Percentiles rank a stretch among this genome's conserved stretches.
Conservation (phyloP, 2,888 invertebrate species). For the Lycophotia porphyrea region DNA sequence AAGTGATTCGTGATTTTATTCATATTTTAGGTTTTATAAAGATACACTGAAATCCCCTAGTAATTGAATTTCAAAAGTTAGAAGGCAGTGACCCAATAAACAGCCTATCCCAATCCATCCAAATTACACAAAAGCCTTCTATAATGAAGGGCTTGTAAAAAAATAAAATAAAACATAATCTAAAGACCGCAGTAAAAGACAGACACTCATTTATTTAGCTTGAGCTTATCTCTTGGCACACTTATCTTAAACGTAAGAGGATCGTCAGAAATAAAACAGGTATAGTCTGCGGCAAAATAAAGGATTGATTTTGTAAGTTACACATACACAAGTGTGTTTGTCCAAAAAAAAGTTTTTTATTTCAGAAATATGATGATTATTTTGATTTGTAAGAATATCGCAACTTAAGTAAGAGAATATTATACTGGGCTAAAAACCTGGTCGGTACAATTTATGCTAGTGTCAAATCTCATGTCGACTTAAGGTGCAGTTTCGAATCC, state of each 20-base stretch:
- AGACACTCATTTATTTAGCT: conserved; percentile 31
- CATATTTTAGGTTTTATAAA: not conserved
- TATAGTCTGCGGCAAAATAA: conserved; percentile 31
- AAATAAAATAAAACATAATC: conserved; percentile 18
- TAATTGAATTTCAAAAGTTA: conserved; percentile 11
- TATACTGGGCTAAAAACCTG: not conserved
- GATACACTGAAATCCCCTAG: not conserved
- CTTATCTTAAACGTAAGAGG: conserved; percentile 35
- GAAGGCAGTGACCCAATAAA: not conserved
- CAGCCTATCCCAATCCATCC: not conserved
- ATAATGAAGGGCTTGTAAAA: conserved; percentile 10
- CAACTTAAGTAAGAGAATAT: not conserved
- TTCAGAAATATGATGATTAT: not conserved
- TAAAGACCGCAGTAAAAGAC: conserved; percentile 14
- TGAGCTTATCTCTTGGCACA: conserved; percentile 33
- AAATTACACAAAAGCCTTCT: conserved; percentile 1
- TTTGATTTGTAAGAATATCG: not conserved
- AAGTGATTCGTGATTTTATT: not conserved
- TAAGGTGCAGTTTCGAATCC: not conserved
- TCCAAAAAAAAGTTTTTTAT: not conserved
- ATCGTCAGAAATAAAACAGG: conserved; percentile 28
- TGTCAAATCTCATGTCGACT: not conserved
- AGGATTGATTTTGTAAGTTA: too few relatives aligned
- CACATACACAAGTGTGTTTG: too few relatives aligned
- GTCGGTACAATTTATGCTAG: too few relatives aligned